Evolutionary conservation across 2,113 vertebrate genomes (phyloP), one percentile per base, ranked within the genome.

Genomic region (Alosa alosa): DNA sequence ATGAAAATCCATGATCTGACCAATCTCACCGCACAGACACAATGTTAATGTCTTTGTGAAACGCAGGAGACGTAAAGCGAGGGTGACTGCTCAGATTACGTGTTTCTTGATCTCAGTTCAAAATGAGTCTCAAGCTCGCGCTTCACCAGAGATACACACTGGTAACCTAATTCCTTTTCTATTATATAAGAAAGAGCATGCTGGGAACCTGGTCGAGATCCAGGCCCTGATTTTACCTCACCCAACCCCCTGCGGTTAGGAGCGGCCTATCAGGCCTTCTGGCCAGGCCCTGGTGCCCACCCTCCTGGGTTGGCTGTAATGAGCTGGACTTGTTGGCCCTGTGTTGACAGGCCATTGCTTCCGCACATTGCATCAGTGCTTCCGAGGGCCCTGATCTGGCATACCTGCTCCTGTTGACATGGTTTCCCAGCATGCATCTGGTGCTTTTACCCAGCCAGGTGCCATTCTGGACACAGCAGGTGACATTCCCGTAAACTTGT

Each of bases 391-490:
- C 64, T 31, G 64, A 31, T 68, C 64, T 68, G n/a, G 64, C 25
- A 68, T 68, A 68, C 22, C 64, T 68, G 64, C 64, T 52, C n/a
- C 64, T 68, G 64, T 68, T 68, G 64, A 68, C 64, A 68, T 25
- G 64, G n/a, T 68, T 68, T 25, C 25, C 64, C 64, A 31, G 64
- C 64, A 13, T 68, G 64, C 55, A 60, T 17, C 31, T n/a, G 22
- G 60, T 64, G 5, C n/a, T 64, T 64, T 64, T 8, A 25, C 60
- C 60, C n/a, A 20, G 22, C 60, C 60, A n/a, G 60, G n/a, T 64
- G 22, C 60, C 60, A 64, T 9, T 20, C 60, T 15, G 72, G 72
- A 31, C 36, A 78, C 72, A 13, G 72, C 64, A 72, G 31, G 39
- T 78, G 36, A 4, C 15, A 78, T 31, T 78, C 25, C 31, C 72